Evolutionary conservation across 2,888 invertebrate species (phyloP).

Genomic region (Agonopterix heracliana): DNA sequence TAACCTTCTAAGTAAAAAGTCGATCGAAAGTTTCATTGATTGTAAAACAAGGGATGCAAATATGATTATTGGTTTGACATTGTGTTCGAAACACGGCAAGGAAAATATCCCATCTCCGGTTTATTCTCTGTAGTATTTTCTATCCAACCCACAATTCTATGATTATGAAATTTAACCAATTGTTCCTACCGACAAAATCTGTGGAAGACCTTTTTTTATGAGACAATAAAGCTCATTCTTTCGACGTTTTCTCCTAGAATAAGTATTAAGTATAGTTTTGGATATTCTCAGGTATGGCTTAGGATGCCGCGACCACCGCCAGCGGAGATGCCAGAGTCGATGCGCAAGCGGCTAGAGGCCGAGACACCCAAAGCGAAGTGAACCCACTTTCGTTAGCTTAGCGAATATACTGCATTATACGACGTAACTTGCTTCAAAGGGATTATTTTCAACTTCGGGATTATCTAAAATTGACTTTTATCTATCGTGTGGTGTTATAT

Average conservation of each 20-base stretch:
- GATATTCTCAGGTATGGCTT: slow-evolving; percentile 74
- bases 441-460: background rate
- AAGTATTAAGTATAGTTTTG: background rate
- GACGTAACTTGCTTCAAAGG: background rate
- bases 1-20: too few species aligned
- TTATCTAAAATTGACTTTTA: slow-evolving; percentile 21
- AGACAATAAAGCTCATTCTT: slow-evolving; percentile 17
- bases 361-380: slow-evolving; percentile 55
- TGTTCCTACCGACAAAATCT: slow-evolving; percentile 58
- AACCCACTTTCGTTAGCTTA: slow-evolving; percentile 21
- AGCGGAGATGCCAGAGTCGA: slow-evolving; percentile 95
- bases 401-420: slow-evolving; percentile 5
- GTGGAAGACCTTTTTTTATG: slow-evolving; percentile 42
- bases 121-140: too few species aligned
- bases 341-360: slow-evolving; percentile 82
- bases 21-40: too few species aligned
- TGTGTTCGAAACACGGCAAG: too few species aligned
- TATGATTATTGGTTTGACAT: too few species aligned
- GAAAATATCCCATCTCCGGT: too few species aligned
- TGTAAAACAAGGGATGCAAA: too few species aligned
- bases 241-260: background rate
- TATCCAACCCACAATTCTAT: slow-evolving; percentile 20
- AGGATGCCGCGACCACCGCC: slow-evolving; percentile 96
- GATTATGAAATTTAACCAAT: slow-evolving; percentile 53
- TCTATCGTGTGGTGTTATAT: slow-evolving; percentile 10